Conservation (phyloP, 2,113 vertebrate species). For the Tyrannus savana region DNA sequence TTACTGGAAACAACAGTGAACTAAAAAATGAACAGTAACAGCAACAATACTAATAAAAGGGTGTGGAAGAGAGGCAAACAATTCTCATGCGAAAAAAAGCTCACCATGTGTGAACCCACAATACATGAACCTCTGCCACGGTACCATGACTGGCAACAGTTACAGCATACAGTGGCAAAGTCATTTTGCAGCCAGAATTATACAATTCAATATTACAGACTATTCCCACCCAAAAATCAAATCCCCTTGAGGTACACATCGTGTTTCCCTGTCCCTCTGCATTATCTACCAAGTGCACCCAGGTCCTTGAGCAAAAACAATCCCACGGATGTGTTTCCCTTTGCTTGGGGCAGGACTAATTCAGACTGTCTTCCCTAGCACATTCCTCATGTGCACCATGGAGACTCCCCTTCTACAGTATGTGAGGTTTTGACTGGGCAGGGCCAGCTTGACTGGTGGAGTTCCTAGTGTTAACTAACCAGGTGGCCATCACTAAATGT, state of each 20-base stretch:
- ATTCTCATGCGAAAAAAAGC: fast-evolving
- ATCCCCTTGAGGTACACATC: background rate
- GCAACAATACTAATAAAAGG: background rate
- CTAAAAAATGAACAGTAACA: background rate
- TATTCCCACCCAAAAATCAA: background rate
- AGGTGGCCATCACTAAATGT: background rate
- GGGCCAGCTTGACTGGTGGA: background rate
- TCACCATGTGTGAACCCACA: fast-evolving
- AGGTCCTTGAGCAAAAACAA: background rate
- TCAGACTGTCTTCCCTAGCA: background rate
- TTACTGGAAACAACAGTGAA: background rate
- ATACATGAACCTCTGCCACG: background rate
- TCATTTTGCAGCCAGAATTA: background rate
- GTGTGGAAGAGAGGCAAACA: background rate
- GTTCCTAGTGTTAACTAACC: background rate
- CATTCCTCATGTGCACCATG: background rate
- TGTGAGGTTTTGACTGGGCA: background rate
- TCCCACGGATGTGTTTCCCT: background rate
- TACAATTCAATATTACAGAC: background rate
- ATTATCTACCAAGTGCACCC: background rate
- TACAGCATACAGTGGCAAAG: background rate
- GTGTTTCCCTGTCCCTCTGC: background rate
- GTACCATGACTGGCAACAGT: fast-evolving
- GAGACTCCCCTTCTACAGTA: background rate
- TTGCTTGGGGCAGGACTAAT: background rate